Evolutionary conservation across 2,888 invertebrate genomes (phyloP).

Genomic region (Darwinula stevensoni): DNA sequence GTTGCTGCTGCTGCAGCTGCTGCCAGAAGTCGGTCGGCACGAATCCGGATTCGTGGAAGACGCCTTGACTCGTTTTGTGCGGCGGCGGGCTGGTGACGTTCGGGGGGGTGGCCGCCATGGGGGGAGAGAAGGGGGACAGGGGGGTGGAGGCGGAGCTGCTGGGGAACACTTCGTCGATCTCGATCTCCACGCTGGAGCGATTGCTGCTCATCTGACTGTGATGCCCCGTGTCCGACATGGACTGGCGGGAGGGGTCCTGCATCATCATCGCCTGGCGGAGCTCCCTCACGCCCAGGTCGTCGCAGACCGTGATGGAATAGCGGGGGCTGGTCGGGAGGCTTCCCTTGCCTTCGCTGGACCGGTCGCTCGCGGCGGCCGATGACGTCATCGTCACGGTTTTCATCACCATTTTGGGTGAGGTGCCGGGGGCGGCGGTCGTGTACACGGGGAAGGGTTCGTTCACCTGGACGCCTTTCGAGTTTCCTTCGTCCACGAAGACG

Average conservation of each 20-base stretch:
- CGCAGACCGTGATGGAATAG: slow-evolving; percentile 12
- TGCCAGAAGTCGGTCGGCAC: too few species aligned
- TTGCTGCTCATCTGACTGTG: slow-evolving; percentile 8
- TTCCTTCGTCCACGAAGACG: slow-evolving; percentile 46
- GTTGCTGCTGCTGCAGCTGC: too few species aligned
- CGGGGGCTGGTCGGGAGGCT: slow-evolving; percentile 11
- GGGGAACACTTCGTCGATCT: slow-evolving; percentile 6
- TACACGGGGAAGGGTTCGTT: slow-evolving; percentile 10
- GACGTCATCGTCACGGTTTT: neutral
- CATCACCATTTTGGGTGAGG: neutral
- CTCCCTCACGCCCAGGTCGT: slow-evolving; percentile 8
- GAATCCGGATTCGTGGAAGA: too few species aligned
- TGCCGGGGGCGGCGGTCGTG: slow-evolving; percentile 8
- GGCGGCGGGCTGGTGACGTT: too few species aligned
- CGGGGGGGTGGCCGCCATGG: too few species aligned
- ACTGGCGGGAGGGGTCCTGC: too few species aligned
- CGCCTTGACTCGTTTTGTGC: too few species aligned
- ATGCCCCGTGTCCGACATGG: slow-evolving; percentile 6
- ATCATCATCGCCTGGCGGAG: slow-evolving; percentile 9
- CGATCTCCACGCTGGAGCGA: slow-evolving; percentile 9
- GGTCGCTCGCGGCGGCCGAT: neutral
- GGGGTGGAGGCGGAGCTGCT: too few species aligned
- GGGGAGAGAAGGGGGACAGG: too few species aligned
- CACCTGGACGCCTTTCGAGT: slow-evolving; percentile 9
- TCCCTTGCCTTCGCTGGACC: slow-evolving; percentile 10